phyloP scores from a whole-genome alignment of 2,113 vertebrate genomes.

The Hemibagrus wyckioides region DNA sequence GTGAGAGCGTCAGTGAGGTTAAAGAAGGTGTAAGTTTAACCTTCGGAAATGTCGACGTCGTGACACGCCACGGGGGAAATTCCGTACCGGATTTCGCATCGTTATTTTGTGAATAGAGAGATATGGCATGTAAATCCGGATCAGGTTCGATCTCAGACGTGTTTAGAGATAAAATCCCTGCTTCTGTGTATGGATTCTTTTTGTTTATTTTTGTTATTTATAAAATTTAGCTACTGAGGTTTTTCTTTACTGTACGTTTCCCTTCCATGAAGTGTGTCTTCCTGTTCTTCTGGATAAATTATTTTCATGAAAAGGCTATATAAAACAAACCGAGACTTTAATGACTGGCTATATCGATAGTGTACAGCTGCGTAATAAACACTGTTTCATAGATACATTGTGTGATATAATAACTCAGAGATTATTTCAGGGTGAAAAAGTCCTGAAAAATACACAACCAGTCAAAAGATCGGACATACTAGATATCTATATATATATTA shows the following conservation, averaged over 20 bases:
- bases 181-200: not conserved
- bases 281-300: conserved; percentile 43
- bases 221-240: not conserved
- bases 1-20: not conserved
- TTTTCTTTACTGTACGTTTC: not conserved
- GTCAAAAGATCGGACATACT: not conserved
- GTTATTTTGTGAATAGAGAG: not conserved
- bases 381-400: not conserved
- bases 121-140: not conserved
- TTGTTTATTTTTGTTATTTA: not conserved
- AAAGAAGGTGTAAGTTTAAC: not conserved
- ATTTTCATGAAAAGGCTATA: conserved; percentile 19
- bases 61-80: not conserved
- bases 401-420: not conserved
- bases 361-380: not conserved
- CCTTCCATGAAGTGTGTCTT: not conserved
- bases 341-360: not conserved
- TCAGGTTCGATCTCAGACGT: not conserved
- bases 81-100: not conserved
- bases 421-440: not conserved
- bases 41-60: not conserved
- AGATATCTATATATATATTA: not conserved
- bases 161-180: not conserved
- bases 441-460: not conserved
- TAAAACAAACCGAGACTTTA: conserved; percentile 5